Percentiles rank a stretch among this genome's conserved stretches.
Conservation (phyloP, 2,888 invertebrate species). For the Trimorus sp. region DNA sequence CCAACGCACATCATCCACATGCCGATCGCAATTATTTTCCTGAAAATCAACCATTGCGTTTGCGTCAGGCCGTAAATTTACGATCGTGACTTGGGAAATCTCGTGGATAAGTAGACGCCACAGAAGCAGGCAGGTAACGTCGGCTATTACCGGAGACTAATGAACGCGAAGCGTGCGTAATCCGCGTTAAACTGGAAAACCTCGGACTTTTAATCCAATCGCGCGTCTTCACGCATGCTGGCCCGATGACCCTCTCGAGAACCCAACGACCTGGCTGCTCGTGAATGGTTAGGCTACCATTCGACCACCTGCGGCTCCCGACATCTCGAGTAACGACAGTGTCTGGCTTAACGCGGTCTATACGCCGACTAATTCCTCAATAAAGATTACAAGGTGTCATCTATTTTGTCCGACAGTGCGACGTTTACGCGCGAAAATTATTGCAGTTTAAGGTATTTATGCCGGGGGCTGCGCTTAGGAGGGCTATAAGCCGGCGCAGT, state of each 20-base stretch:
- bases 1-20: too few relatives aligned
- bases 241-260: conserved; percentile 73
- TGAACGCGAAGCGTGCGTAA: conserved; percentile 36
- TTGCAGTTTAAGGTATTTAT: conserved; percentile 30
- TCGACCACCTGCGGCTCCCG: conserved; percentile 75
- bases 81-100: conserved; percentile 43
- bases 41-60: not conserved
- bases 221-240: conserved; percentile 67
- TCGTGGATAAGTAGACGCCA: conserved; percentile 23
- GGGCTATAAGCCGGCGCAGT: not conserved
- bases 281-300: conserved; percentile 72
- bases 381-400: conserved; percentile 65
- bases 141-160: conserved; percentile 40
- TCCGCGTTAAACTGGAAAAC: conserved; percentile 35
- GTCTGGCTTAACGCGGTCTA: conserved; percentile 61
- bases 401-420: conserved; percentile 39
- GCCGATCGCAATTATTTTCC: too few relatives aligned
- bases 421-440: conserved; percentile 27
- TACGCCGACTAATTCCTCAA: conserved; percentile 63
- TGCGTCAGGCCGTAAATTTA: conserved; percentile 23
- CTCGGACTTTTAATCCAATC: conserved; percentile 59
- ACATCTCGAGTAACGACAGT: conserved; percentile 71
- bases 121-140: conserved; percentile 40
- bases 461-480: not conserved
- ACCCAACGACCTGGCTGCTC: conserved; percentile 70